These are phyloP conservation scores for Poeciliopsis occidentalis DNA, from an alignment of 2,113 vertebrate genomes.

Conservation along the genomic window DNA sequence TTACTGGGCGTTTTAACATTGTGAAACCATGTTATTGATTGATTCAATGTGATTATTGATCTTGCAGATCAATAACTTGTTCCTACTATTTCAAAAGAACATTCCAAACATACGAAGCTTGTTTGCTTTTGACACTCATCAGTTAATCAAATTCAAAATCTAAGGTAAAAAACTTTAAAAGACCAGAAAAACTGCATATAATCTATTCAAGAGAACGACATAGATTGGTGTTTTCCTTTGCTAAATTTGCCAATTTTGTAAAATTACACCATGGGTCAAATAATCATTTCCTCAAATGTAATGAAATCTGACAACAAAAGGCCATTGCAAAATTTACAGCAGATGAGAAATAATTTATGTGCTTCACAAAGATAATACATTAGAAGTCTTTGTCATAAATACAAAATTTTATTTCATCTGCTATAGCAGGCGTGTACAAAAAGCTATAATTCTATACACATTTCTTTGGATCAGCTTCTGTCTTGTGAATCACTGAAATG, in stretches of 20 bases:
- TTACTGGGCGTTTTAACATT: too few species aligned
- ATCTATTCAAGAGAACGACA: not conserved
- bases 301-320: not conserved
- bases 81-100: not conserved
- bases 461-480: slow-evolving; percentile 51
- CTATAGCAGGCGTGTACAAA: slow-evolving; percentile 39
- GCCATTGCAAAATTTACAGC: not conserved
- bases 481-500: slow-evolving; percentile 16
- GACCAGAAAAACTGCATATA: not conserved
- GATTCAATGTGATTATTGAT: not conserved
- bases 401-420: slow-evolving; percentile 70
- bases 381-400: slow-evolving; percentile 64
- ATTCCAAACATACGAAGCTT: not conserved
- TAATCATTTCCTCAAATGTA: not conserved
- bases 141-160: not conserved
- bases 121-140: not conserved
- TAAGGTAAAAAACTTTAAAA: not conserved
- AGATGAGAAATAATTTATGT: not conserved
- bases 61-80: not conserved
- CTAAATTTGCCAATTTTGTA: not conserved
- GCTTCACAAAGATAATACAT: not conserved
- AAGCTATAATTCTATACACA: slow-evolving; percentile 39
- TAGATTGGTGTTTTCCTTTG: not conserved
- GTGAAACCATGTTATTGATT: not conserved
- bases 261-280: not conserved